Evolutionary conservation across 2,797 vertebrate species (phyloP).

Genomic region (Epinephelus malabaricus): DNA sequence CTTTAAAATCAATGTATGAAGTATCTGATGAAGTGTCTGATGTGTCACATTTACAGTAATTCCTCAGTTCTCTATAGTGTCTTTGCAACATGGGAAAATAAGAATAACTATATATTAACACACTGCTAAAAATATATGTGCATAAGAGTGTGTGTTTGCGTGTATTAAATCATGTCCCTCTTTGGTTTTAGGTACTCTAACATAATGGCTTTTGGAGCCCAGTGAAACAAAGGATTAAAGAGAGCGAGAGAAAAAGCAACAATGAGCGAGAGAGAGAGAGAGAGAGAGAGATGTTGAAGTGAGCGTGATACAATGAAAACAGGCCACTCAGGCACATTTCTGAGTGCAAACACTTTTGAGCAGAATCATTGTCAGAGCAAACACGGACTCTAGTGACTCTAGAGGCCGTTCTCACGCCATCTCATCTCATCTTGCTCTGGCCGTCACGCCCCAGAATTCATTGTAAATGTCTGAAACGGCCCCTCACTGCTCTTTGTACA

Average conservation of each 20-base stretch:
- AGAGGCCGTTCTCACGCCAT: conserved; percentile 49
- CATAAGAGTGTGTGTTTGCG: conserved; percentile 2
- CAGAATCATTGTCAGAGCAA: conserved; percentile 61
- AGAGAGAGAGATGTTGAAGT: conserved; percentile 47
- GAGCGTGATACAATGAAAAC: conserved; percentile 67
- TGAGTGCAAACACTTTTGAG: conserved; percentile 70
- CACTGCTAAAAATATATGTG: background rate
- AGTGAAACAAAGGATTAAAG: conserved; percentile 64
- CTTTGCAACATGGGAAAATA: background rate
- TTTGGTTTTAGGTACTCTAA: conserved; percentile 56
- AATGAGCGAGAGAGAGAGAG: background rate
- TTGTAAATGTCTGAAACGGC: conserved; percentile 11
- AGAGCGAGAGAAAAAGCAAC: conserved; percentile 25
- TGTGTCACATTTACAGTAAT: background rate
- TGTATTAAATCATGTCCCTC: conserved; percentile 46
- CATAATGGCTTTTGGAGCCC: conserved; percentile 62
- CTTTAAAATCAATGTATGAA: too few relatives aligned
- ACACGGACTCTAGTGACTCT: conserved; percentile 53
- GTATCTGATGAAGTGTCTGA: too few relatives aligned
- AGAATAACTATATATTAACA: conserved; percentile 4
- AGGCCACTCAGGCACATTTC: conserved; percentile 70
- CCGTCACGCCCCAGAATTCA: conserved; percentile 21
- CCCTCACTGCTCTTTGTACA: conserved; percentile 11
- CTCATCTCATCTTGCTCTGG: conserved; percentile 17
- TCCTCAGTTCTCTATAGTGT: background rate